phyloP scores from a whole-genome alignment of 2,888 invertebrate genomes.

The Trachelus troglodyta region DNA sequence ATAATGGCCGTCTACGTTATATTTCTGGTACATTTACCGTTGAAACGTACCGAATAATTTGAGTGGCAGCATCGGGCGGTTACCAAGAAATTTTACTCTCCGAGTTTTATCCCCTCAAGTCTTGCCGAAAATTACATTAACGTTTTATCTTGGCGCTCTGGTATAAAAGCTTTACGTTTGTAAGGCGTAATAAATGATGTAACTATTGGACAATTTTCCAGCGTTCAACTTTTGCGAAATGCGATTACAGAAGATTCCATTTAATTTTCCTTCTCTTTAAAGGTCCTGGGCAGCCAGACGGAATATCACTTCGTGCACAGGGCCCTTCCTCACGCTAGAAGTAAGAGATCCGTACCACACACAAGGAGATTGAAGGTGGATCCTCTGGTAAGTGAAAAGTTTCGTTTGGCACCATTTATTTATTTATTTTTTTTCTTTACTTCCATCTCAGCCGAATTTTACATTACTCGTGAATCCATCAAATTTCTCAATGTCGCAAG shows the following conservation, averaged over 20 bases:
- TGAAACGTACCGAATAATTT: background rate
- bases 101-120: background rate
- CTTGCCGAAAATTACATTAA: background rate
- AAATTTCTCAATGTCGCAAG: background rate
- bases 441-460: background rate
- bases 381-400: constrained; percentile 82
- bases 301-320: constrained; percentile 96
- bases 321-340: constrained; percentile 89
- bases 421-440: background rate
- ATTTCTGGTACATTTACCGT: background rate
- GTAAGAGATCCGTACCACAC: constrained; percentile 89
- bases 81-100: background rate
- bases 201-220: background rate
- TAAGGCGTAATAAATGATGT: background rate
- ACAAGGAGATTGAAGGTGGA: constrained; percentile 89
- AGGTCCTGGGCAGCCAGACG: constrained; percentile 89
- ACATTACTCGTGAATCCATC: background rate
- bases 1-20: background rate
- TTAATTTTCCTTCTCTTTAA: constrained; percentile 20
- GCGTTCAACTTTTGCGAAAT: background rate
- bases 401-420: background rate
- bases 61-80: background rate
- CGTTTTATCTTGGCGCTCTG: background rate
- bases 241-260: background rate
- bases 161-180: background rate